Evolutionary conservation across 2,888 invertebrate genomes (phyloP), one percentile per base, ranked within the genome.

Genomic region (Pogonocherus hispidulus): DNA sequence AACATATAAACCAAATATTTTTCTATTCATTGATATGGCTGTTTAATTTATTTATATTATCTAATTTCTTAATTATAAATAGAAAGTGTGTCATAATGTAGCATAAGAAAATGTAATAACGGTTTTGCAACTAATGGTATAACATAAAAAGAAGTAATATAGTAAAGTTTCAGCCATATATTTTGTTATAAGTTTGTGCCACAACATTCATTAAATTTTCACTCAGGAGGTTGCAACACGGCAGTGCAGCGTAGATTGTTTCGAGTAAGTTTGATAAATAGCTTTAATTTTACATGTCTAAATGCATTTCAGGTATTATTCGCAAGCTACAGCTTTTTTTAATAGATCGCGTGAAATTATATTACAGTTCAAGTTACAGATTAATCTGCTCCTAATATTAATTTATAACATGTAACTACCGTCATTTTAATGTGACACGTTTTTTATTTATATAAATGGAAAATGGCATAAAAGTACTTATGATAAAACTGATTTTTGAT

Each of bases 241-340:
- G 18, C 44, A 44, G 44, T 14, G 44, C 44, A 14, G 18, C 44
- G 18, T 27, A 27, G 16, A 52, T 27, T 27, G 51, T 23, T 52
- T 52, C 20, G 51, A 22, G 51, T 22, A 52, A 52, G 22, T 52
- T 23, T 52, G 51, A 52, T 52, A 52, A 52, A 52, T 52, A 27
- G 51, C 27, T 52, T 52, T 52, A 52, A 52, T 27, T 52, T 52
- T 52, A 52, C 51, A 27, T 52, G 51, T 52, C 27, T 52, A 52
- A 23, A 52, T 52, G 27, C 51, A 52, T 52, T 27, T 52, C 27
- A 22, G 27, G 51, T 27, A 52, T 22, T 27, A 27, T 52, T 32
- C 32, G 32, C n/a, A n/a, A n/a, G n/a, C 51, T 22, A 23, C 19
- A 20, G 20, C 2, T 9, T 47, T 47, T 47, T 47, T 20, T 5